Conservation (phyloP, 2,797 vertebrate species). For the Hafferia zeledoni region DNA sequence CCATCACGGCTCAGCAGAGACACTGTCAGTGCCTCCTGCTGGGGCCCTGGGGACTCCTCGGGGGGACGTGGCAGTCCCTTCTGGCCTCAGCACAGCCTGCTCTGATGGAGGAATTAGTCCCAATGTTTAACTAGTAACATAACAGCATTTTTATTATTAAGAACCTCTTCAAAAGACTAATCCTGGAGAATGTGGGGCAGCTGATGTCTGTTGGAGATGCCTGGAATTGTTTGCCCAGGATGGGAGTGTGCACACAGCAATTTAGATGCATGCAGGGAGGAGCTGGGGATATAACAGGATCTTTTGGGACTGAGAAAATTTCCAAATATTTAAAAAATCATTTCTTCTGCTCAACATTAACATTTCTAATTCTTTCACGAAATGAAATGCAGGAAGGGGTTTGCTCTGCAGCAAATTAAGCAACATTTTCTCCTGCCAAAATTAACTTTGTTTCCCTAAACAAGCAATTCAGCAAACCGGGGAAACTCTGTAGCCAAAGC, state of each 20-base stretch:
- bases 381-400: not conserved
- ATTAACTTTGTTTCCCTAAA: slow-evolving; percentile 22
- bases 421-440: not conserved
- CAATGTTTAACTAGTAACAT: slow-evolving; percentile 26
- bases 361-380: not conserved
- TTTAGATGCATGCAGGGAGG: not conserved
- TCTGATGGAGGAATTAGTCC: slow-evolving; percentile 7
- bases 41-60: not conserved
- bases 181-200: not conserved
- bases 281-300: not conserved
- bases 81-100: not conserved
- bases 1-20: slow-evolving; percentile 10
- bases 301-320: not conserved
- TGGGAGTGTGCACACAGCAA: not conserved
- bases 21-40: not conserved
- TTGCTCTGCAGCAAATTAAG: not conserved
- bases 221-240: not conserved
- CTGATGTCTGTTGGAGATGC: not conserved
- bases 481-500: not conserved
- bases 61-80: not conserved
- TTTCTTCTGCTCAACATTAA: not conserved
- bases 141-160: not conserved
- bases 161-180: not conserved
- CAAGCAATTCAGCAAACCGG: not conserved
- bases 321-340: not conserved